Percentiles rank a stretch among this genome's conserved stretches.
Conservation (phyloP, 2,113 vertebrate species). For the Dermatemys mawii region DNA sequence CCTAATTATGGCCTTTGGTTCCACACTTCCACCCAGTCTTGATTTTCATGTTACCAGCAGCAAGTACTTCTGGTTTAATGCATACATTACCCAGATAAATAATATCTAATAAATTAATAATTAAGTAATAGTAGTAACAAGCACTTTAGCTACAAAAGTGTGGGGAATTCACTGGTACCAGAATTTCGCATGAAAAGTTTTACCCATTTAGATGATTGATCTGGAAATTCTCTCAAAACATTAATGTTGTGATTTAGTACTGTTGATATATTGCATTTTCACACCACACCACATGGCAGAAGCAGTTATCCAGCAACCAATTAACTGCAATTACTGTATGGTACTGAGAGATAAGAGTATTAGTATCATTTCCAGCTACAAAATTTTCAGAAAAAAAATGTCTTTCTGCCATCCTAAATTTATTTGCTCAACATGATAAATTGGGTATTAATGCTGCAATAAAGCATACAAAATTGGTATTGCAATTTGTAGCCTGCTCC, state of each 20-base stretch:
- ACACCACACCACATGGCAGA: slow-evolving; percentile 28
- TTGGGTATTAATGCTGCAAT: not conserved
- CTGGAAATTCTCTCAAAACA: not conserved
- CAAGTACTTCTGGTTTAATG: not conserved
- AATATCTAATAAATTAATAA: not conserved
- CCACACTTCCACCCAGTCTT: not conserved
- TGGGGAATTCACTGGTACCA: rapidly evolving
- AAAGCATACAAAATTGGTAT: slow-evolving; percentile 29
- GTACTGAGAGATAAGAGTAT: slow-evolving; percentile 46
- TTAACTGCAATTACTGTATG: slow-evolving; percentile 40
- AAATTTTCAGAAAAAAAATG: not conserved
- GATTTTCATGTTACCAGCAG: not conserved
- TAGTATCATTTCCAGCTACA: slow-evolving; percentile 16
- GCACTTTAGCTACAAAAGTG: not conserved
- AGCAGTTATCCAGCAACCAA: slow-evolving; percentile 3
- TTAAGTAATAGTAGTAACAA: not conserved
- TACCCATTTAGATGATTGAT: not conserved
- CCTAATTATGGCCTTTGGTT: rapidly evolving
- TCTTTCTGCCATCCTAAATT: slow-evolving; percentile 12
- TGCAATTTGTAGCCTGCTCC: not conserved
- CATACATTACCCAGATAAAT: rapidly evolving
- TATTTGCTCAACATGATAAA: slow-evolving; percentile 28
- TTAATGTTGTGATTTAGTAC: not conserved
- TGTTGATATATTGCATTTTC: slow-evolving; percentile 9
- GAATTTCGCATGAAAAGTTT: not conserved